These are phyloP conservation scores for Columba livia DNA, from an alignment of 2,113 vertebrate species.

Conservation along the genomic window DNA sequence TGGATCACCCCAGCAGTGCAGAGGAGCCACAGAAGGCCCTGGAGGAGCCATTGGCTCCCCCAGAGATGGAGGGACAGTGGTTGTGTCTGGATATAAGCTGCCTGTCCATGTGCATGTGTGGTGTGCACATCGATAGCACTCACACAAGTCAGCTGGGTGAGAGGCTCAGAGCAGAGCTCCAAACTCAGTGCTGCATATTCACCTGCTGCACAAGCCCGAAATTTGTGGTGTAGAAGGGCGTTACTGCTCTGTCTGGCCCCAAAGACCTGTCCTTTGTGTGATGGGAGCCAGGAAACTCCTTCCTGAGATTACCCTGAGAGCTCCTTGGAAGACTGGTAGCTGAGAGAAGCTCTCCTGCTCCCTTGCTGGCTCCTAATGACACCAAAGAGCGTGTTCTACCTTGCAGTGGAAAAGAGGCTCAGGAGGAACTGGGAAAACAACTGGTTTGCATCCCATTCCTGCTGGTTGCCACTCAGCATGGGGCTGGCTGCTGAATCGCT, in stretches of 20 bases:
- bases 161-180: background rate
- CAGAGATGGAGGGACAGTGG: accelerated
- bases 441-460: background rate
- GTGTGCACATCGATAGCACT: background rate
- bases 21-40: background rate
- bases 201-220: background rate
- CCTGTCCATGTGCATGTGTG: accelerated
- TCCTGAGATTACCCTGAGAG: background rate
- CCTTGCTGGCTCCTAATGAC: accelerated
- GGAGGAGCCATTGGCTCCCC: background rate
- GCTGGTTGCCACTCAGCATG: accelerated
- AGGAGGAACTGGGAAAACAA: background rate
- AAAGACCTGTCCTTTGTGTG: background rate
- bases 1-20: background rate
- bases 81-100: background rate
- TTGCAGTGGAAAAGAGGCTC: background rate
- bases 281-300: background rate
- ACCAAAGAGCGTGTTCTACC: background rate
- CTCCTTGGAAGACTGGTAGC: background rate
- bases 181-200: background rate
- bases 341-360: background rate
- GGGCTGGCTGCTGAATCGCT: background rate
- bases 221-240: background rate
- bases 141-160: background rate
- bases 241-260: accelerated